Conservation (phyloP, 2,888 invertebrate genomes). For the Epiblema foenella region DNA sequence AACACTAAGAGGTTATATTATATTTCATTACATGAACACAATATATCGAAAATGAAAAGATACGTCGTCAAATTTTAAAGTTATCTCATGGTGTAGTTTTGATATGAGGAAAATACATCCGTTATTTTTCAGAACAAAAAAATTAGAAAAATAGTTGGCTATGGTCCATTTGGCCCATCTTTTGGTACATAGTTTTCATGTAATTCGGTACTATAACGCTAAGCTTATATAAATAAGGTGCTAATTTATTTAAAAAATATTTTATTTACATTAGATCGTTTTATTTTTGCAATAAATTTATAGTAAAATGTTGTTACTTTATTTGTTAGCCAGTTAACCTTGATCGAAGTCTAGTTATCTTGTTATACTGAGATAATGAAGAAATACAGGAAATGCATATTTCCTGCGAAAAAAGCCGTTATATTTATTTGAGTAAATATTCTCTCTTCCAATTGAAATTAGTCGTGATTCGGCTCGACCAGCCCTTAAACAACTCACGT, state of each 20-base stretch:
- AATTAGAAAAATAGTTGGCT: background rate
- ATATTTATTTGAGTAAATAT: too few species aligned
- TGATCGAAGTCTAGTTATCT: background rate
- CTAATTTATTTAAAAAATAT: slow-evolving; percentile 36
- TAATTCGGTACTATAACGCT: slow-evolving; percentile 28
- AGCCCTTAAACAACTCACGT: too few species aligned
- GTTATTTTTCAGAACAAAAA: background rate
- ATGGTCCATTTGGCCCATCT: background rate
- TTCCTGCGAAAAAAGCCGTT: too few species aligned
- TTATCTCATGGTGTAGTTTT: too few species aligned
- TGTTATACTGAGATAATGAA: background rate
- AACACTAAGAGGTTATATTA: slow-evolving; percentile 13
- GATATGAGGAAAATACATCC: too few species aligned
- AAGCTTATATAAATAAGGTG: slow-evolving; percentile 25
- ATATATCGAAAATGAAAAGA: background rate
- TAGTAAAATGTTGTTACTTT: slow-evolving; percentile 9
- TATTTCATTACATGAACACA: background rate
- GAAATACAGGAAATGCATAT: too few species aligned
- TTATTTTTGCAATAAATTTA: slow-evolving; percentile 39
- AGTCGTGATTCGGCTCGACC: too few species aligned
- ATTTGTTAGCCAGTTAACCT: slow-evolving; percentile 14
- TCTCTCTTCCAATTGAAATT: too few species aligned
- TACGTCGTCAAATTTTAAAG: too few species aligned
- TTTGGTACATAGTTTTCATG: background rate
- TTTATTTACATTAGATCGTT: slow-evolving; percentile 42